Base-by-base conservation (phyloP, 92 coral and sea anemone genomes). In the Umimayanthus kanabou region DNA sequence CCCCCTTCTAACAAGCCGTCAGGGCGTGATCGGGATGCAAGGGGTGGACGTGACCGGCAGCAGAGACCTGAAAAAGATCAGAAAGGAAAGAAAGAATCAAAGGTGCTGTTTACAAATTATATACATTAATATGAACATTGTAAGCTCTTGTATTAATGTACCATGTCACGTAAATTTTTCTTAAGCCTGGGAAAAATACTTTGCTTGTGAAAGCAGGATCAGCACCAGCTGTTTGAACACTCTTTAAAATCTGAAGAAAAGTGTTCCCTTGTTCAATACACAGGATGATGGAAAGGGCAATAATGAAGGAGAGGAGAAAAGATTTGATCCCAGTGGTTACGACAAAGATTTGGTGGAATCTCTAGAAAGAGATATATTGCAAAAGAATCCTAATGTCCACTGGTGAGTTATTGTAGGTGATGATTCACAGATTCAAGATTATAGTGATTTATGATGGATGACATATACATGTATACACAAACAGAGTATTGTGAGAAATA, bases 261-360 rank as follows among this genome's bases (percentile, higher is more conserved):
- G 26, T 18, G 26, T 61, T 61, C 25, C 22, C 69, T 22, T 61
- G 25, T 61, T 22, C 4, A 18, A 61, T 61, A 22, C 40, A 5
- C 33, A 91, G 93, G 93, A 88, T 77, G 93, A 91, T 13, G 88
- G 88, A 9, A 89, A 89, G 79, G 87, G 84, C 9, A 88, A 73
- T 2, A 85, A 76, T 43, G 88, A 81, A 85, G 96, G 94, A 50
- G 96, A 93, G 78, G 99, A 95, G 87, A 97, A 97, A 92, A 93
- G 92, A 87, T 97, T 95, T 93, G 99, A 97, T 66, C 92, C 97
- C 9, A 92, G 94, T 76, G 99, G 99, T 23, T 95, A 94, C 76
- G 99, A 97, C 88, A 97, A 97, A 79, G 99, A 97, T 86, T 92
- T 97, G 78, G 99, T 97, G 37, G 99, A 97, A 71, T 98, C 97